Percentiles rank a stretch among this genome's conserved stretches.
Conservation (phyloP, 2,797 vertebrate species). For the Mycteria americana region DNA sequence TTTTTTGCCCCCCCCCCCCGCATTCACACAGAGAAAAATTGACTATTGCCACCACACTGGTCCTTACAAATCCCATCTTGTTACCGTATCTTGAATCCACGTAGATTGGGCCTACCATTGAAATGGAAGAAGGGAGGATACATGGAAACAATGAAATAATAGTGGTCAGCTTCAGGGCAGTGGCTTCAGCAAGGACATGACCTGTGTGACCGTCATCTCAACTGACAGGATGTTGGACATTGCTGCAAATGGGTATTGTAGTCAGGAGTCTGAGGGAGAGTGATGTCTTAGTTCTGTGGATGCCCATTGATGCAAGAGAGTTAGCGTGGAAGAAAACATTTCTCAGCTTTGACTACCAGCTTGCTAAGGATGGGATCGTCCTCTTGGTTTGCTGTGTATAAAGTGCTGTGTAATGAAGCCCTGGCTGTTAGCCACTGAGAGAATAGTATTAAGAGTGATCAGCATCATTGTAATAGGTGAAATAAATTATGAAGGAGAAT, state of each 20-base stretch:
- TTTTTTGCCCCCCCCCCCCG: rapidly evolving
- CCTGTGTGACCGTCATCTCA: background rate
- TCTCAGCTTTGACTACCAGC: background rate
- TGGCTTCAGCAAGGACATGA: background rate
- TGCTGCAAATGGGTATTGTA: background rate
- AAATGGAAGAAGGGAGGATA: background rate
- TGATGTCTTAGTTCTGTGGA: background rate
- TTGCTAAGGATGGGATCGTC: background rate
- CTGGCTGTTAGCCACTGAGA: background rate
- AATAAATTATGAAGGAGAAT: background rate
- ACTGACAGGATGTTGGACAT: background rate
- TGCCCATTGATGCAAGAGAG: background rate
- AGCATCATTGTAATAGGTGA: background rate
- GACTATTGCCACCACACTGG: background rate
- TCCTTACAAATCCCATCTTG: background rate
- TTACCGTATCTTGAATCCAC: background rate
- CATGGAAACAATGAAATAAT: background rate
- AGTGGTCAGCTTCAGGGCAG: background rate
- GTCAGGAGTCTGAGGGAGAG: background rate
- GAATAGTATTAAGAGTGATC: background rate
- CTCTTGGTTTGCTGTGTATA: background rate
- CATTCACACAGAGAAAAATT: background rate
- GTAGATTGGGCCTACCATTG: background rate
- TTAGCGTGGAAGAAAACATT: background rate
- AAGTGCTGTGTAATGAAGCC: background rate